phyloP scores from a whole-genome alignment of 2,113 vertebrate species.

The Ptilonorhynchus violaceus region DNA sequence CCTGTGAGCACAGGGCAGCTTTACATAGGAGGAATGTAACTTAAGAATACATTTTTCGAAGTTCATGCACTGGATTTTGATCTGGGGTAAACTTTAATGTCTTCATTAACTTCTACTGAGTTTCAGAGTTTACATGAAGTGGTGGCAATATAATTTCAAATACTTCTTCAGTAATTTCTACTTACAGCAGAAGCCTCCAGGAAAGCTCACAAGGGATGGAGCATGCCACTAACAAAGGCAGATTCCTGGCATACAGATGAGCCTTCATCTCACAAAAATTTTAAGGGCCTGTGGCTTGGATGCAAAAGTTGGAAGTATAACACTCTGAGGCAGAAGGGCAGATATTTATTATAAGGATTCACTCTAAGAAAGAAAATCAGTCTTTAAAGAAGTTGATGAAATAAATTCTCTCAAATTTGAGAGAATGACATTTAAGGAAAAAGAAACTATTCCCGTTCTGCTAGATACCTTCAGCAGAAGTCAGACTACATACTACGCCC shows the following conservation, averaged over 20 bases:
- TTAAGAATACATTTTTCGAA: background rate
- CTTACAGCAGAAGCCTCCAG: background rate
- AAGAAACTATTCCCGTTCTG: background rate
- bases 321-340: background rate
- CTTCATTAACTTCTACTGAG: background rate
- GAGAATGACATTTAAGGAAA: background rate
- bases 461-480: background rate
- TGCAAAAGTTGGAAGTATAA: background rate
- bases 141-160: slow-evolving; percentile 9
- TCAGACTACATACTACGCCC: background rate
- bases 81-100: background rate
- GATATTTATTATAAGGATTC: background rate
- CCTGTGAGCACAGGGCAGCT: background rate
- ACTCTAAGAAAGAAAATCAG: background rate
- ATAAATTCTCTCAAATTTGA: background rate
- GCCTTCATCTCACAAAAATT: background rate
- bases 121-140: background rate
- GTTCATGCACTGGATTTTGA: background rate
- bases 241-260: background rate
- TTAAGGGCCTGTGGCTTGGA: background rate
- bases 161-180: background rate
- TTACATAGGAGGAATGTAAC: background rate
- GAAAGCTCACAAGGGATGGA: background rate
- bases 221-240: background rate
- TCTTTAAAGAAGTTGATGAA: background rate